phyloP scores from a whole-genome alignment of 2,797 vertebrate genomes.

The Acanthornis magna region DNA sequence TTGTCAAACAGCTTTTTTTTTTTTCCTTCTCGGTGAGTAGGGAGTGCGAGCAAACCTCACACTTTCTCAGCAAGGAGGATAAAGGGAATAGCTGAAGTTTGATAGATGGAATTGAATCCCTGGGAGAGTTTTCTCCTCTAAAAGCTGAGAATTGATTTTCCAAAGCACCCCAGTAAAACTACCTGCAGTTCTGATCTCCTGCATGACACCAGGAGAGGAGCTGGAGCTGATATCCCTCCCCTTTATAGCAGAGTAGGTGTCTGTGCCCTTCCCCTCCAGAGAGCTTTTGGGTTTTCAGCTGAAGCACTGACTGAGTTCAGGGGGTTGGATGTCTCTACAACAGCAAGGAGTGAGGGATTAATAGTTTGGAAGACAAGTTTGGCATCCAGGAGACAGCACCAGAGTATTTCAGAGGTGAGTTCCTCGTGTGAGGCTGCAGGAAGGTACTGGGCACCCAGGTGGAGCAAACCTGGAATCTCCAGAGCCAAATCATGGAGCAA shows the following conservation, averaged over 20 bases:
- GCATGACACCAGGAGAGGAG: background rate
- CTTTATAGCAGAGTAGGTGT: background rate
- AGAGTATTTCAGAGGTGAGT: background rate
- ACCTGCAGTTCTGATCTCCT: background rate
- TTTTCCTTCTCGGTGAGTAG: background rate
- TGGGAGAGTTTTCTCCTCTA: background rate
- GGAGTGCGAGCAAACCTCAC: background rate
- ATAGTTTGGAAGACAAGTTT: background rate
- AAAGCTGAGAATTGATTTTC: background rate
- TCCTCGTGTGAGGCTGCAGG: background rate
- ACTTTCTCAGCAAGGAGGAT: background rate
- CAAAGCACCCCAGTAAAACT: background rate
- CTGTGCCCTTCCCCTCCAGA: background rate
- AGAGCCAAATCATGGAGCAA: fast-evolving
- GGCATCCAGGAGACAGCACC: background rate
- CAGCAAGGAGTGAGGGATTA: background rate
- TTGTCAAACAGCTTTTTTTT: constrained; percentile 65
- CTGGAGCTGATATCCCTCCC: background rate
- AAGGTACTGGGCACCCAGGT: background rate
- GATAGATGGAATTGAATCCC: background rate
- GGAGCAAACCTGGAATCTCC: background rate
- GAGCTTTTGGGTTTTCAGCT: background rate
- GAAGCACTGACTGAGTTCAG: background rate
- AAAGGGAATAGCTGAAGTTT: background rate
- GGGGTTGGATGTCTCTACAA: background rate